These are phyloP conservation scores for Mya arenaria DNA, from an alignment of 1,140 invertebrate genomes.

Conservation along the genomic window DNA sequence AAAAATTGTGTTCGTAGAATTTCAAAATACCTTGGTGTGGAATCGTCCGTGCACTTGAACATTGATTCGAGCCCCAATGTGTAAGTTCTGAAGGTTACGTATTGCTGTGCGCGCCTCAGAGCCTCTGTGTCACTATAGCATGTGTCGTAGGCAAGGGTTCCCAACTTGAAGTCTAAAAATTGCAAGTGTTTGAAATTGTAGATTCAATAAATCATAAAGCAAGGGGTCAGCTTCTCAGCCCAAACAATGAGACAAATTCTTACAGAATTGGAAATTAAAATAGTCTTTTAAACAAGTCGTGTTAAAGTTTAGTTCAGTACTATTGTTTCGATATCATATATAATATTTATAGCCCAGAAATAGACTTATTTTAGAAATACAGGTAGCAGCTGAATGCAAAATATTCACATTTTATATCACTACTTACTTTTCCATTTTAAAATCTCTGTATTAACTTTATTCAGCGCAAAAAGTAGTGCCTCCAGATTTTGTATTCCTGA, in stretches of 20 bases:
- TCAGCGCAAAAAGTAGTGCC: conserved; percentile 90
- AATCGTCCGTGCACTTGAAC: not conserved
- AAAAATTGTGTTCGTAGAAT: no score
- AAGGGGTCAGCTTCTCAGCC: not conserved
- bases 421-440: conserved; percentile 52
- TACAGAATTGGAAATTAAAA: not conserved
- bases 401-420: no score
- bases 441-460: conserved; percentile 83
- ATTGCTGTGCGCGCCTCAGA: conserved; percentile 89
- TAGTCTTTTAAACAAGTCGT: not conserved
- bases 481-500: conserved; percentile 83
- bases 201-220: not conserved
- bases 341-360: no score
- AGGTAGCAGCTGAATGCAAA: no score
- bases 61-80: conserved; percentile 77
- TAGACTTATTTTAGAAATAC: no score
- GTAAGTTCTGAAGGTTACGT: conserved; percentile 84
- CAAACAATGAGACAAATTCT: not conserved
- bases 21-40: conserved; percentile 1
- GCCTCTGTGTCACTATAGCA: conserved; percentile 90
- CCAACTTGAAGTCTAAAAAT: conserved; percentile 85
- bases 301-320: no score
- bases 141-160: conserved; percentile 88
- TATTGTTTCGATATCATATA: no score
- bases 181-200: not conserved